These are phyloP conservation scores for Lasioglossum oenotherae DNA, from an alignment of 2,888 invertebrate species.

Conservation along the genomic window DNA sequence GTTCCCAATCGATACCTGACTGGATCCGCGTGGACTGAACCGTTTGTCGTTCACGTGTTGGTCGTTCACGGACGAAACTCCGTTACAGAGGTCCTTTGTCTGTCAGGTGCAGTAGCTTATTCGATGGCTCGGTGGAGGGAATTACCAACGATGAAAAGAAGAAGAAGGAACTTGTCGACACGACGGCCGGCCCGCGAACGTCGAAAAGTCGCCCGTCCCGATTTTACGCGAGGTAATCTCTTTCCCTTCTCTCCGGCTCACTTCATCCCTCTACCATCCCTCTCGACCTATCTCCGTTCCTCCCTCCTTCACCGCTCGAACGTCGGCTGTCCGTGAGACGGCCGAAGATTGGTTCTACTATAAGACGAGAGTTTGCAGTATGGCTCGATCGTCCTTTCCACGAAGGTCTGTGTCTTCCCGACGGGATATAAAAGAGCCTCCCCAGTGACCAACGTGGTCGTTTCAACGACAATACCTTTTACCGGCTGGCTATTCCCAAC, in stretches of 20 bases:
- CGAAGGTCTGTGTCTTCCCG: slow-evolving; percentile 56
- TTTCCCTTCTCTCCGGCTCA: slow-evolving; percentile 49
- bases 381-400: slow-evolving; percentile 50
- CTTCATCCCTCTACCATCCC: not conserved
- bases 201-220: slow-evolving; percentile 64
- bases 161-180: slow-evolving; percentile 66
- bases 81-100: slow-evolving; percentile 60
- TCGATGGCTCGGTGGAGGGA: slow-evolving; percentile 46
- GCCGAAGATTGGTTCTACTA: slow-evolving; percentile 63
- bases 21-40: slow-evolving; percentile 27
- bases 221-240: slow-evolving; percentile 71
- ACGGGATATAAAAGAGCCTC: slow-evolving; percentile 69
- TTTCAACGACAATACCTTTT: slow-evolving; percentile 67
- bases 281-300: slow-evolving; percentile 5
- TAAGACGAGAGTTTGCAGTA: slow-evolving; percentile 54
- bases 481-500: slow-evolving; percentile 54
- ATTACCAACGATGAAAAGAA: slow-evolving; percentile 68
- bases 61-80: slow-evolving; percentile 51
- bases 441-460: slow-evolving; percentile 70
- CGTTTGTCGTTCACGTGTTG: slow-evolving; percentile 46
- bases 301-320: not conserved
- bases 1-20: slow-evolving; percentile 6
- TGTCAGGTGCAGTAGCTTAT: slow-evolving; percentile 58
- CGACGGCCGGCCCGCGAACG: slow-evolving; percentile 64
- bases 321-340: slow-evolving; percentile 41